Conservation (phyloP, 23 tunicate genomes). For the Ascidia mentula region DNA sequence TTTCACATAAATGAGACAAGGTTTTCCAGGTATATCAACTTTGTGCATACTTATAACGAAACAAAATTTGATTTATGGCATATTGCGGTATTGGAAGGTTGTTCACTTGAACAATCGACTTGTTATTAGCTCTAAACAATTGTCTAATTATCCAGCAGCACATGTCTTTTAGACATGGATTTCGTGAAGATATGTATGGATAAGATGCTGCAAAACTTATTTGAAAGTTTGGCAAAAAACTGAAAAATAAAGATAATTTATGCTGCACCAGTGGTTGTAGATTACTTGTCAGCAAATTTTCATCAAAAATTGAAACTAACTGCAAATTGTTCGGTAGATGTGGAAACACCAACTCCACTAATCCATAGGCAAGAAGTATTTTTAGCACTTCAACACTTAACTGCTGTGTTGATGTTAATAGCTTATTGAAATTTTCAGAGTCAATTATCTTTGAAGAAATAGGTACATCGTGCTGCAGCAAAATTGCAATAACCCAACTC, state of each 20-base stretch:
- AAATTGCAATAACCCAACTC: neutral
- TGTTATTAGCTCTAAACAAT: neutral
- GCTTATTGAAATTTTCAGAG: neutral
- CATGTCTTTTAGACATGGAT: neutral
- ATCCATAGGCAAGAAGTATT: neutral
- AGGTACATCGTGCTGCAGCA: neutral
- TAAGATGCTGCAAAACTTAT: neutral
- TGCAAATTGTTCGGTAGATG: neutral
- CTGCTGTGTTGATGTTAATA: neutral
- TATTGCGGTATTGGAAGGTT: neutral
- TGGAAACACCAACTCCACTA: neutral
- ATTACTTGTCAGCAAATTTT: neutral
- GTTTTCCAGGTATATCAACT: neutral
- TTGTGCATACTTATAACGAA: neutral
- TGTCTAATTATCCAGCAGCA: constrained; percentile 2
- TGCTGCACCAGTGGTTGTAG: neutral
- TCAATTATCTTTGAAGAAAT: neutral
- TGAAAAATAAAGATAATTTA: neutral
- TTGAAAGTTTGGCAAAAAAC: neutral
- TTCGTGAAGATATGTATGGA: neutral
- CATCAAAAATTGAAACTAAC: neutral
- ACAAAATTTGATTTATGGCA: neutral
- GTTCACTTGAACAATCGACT: neutral
- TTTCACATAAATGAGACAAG: neutral
- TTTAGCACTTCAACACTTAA: neutral